These are phyloP conservation scores for Zele albiditarsus DNA, from an alignment of 2,888 invertebrate genomes.

Conservation along the genomic window DNA sequence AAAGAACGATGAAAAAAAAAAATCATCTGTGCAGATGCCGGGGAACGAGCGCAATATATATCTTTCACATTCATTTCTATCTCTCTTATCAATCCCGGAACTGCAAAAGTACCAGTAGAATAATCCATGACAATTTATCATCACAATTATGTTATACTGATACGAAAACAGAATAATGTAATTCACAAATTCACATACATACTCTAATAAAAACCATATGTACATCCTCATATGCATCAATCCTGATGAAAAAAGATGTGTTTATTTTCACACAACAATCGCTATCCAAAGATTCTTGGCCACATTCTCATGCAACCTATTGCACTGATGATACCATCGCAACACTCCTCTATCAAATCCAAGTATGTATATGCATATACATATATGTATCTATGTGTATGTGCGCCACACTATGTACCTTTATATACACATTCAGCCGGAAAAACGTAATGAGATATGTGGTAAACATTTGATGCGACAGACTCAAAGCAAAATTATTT, in stretches of 20 bases:
- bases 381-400: not conserved
- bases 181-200: not conserved
- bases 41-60: conserved; percentile 12
- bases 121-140: conserved; percentile 14
- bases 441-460: conserved; percentile 27
- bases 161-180: conserved; percentile 1
- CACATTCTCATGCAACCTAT: conserved; percentile 27
- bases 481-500: not conserved
- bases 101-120: not conserved
- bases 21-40: conserved; percentile 26
- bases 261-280: conserved; percentile 14
- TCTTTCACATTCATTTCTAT: conserved; percentile 1
- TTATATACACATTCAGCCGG: conserved; percentile 3
- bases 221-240: not conserved
- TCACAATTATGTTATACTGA: conserved; percentile 26
- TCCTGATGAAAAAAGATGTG: not conserved
- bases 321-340: not conserved
- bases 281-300: not conserved
- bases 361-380: not conserved
- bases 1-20: conserved; percentile 25
- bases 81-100: conserved; percentile 34
- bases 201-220: not conserved
- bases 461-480: conserved; percentile 24
- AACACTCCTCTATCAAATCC: not conserved
- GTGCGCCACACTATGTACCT: not conserved